Conservation (phyloP, 2,888 invertebrate species). For the Steinernema scapterisci region DNA sequence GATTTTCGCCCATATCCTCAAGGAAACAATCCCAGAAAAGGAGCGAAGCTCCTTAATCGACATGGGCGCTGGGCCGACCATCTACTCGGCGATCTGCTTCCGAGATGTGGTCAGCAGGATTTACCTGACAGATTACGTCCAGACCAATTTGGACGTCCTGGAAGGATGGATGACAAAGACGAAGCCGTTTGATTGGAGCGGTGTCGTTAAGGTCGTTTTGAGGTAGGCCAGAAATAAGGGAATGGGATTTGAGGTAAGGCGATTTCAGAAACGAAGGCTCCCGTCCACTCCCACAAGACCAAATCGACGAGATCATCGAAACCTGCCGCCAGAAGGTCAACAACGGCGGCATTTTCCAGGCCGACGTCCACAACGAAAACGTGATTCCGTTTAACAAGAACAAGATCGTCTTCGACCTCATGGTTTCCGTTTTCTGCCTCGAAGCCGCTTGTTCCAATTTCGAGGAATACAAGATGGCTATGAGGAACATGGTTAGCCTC, state of each 20-base stretch:
- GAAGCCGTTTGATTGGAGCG: constrained; percentile 51
- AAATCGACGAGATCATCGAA: constrained; percentile 43
- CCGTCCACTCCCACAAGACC: constrained; percentile 37
- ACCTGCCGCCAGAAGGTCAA: constrained; percentile 7
- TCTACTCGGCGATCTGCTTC: constrained; percentile 63
- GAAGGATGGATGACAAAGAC: constrained; percentile 41
- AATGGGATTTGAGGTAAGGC: not conserved
- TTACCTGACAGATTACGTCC: constrained; percentile 58
- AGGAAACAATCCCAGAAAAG: constrained; percentile 43
- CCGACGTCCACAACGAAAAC: constrained; percentile 53
- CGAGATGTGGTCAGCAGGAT: constrained; percentile 53
- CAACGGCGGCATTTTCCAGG: constrained; percentile 56
- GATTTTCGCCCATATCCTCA: constrained; percentile 58
- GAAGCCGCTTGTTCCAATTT: constrained; percentile 59
- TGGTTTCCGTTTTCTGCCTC: constrained; percentile 61
- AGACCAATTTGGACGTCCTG: constrained; percentile 55
- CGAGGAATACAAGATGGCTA: constrained; percentile 53
- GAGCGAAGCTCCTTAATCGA: constrained; percentile 53
- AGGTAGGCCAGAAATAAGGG: constrained; percentile 41
- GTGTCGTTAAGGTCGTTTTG: constrained; percentile 55
- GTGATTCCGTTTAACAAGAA: constrained; percentile 32
- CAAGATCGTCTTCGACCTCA: constrained; percentile 47
- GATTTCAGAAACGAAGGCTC: constrained; percentile 52
- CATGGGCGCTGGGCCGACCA: constrained; percentile 58
- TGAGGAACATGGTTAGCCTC: constrained; percentile 56